Conservation (phyloP, 2,797 vertebrate genomes). For the Coranthus polyacanthus region DNA sequence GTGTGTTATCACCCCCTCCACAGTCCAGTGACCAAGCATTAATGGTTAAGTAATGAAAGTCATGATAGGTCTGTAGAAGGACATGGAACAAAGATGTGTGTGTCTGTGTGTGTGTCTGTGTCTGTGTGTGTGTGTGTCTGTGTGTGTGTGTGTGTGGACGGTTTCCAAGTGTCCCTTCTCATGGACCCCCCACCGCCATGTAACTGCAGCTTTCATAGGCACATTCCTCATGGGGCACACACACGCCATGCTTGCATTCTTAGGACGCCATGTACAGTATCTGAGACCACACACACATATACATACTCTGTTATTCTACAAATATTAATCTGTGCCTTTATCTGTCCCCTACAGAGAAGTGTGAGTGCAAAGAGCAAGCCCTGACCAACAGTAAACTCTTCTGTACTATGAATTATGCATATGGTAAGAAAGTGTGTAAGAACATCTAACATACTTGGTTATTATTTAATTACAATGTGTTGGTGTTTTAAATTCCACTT, state of each 20-base stretch:
- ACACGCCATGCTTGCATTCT: conserved; percentile 62
- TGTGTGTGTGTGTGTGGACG: conserved; percentile 23
- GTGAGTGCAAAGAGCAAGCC: conserved; percentile 95
- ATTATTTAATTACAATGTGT: neutral
- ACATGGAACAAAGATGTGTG: conserved; percentile 50
- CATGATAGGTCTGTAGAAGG: conserved; percentile 46
- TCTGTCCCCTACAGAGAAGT: conserved; percentile 89
- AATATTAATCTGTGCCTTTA: conserved; percentile 65
- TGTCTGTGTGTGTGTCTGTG: conserved; percentile 31
- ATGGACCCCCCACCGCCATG: conserved; percentile 46
- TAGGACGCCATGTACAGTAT: conserved; percentile 49
- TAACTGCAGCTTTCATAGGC: conserved; percentile 67
- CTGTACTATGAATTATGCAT: conserved; percentile 95
- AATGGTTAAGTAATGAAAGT: conserved; percentile 68
- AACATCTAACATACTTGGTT: neutral
- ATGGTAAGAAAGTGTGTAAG: conserved; percentile 87
- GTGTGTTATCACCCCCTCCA: conserved; percentile 21
- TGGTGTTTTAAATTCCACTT: too few species aligned
- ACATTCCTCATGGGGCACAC: conserved; percentile 70
- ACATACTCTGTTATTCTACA: conserved; percentile 42
- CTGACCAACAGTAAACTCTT: conserved; percentile 93
- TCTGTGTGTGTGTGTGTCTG: conserved; percentile 11
- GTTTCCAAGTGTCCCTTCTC: conserved; percentile 48
- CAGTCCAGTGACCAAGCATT: conserved; percentile 55
- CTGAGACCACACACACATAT: conserved; percentile 54